Percentiles rank a stretch among this genome's conserved stretches.
Conservation (phyloP, 2,113 vertebrate genomes). For the Tapirus terrestris region DNA sequence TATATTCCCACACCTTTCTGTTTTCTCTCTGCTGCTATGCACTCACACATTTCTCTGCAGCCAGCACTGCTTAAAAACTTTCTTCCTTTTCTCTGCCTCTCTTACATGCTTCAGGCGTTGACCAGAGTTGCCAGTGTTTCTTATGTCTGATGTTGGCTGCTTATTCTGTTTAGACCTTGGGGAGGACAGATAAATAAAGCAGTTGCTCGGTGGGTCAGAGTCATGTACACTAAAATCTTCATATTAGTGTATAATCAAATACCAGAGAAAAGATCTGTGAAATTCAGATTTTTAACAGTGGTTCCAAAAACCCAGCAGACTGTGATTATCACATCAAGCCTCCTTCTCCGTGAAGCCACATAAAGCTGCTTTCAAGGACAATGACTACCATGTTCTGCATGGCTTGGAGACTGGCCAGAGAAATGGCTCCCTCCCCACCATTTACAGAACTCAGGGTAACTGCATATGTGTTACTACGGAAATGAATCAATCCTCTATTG, state of each 20-base stretch:
- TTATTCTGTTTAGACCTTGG: neutral
- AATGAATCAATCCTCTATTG: constrained; percentile 45
- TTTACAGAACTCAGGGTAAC: constrained; percentile 38
- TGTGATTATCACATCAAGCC: neutral
- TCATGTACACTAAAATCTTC: neutral
- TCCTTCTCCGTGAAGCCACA: constrained; percentile 63
- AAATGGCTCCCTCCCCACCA: constrained; percentile 8
- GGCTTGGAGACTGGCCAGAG: neutral
- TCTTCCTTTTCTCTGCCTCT: neutral
- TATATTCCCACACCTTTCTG: neutral
- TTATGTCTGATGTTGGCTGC: neutral
- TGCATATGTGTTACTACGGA: constrained; percentile 15
- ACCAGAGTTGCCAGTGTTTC: neutral
- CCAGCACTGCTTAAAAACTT: neutral
- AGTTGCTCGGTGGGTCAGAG: neutral
- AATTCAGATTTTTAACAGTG: constrained; percentile 34
- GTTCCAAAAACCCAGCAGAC: constrained; percentile 27
- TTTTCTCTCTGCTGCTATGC: neutral
- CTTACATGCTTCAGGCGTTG: neutral
- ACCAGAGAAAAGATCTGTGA: constrained; percentile 26
- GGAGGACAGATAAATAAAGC: neutral
- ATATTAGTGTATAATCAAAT: neutral
- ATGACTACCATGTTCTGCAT: neutral
- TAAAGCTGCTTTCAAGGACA: constrained; percentile 7
- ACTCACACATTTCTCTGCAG: neutral